phyloP scores from a whole-genome alignment of 2,113 vertebrate species.

The Pipra filicauda region DNA sequence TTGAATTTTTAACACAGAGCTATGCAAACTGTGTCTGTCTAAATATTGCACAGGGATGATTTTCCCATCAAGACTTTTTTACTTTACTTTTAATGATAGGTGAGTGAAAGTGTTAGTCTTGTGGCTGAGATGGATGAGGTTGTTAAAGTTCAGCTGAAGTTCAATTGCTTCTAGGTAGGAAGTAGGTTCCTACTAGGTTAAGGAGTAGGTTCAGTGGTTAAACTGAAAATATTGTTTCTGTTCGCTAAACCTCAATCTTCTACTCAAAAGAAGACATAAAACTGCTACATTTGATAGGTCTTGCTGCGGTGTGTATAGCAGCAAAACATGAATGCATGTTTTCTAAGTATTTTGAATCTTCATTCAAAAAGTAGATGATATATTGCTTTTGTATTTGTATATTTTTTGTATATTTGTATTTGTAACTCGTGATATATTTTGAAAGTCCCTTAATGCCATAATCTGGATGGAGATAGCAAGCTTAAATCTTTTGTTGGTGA shows the following conservation, averaged over 20 bases:
- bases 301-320: not conserved
- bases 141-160: not conserved
- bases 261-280: not conserved
- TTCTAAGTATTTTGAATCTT: not conserved
- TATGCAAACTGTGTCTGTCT: not conserved
- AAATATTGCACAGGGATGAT: not conserved
- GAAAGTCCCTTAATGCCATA: not conserved
- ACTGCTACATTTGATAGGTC: not conserved
- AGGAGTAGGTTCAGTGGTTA: not conserved
- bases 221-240: not conserved
- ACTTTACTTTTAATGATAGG: not conserved
- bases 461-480: not conserved
- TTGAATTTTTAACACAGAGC: not conserved
- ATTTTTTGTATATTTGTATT: too few species aligned
- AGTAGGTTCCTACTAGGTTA: not conserved
- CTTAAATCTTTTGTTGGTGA: not conserved
- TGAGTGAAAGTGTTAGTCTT: not conserved
- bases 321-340: not conserved
- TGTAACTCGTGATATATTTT: not conserved
- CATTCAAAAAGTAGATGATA: not conserved
- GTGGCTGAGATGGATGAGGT: not conserved
- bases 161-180: not conserved
- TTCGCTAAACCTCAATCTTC: not conserved
- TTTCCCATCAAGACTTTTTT: not conserved
- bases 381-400: not conserved